Conservation (phyloP, 2,888 invertebrate species). For the Cheilosia grossa region DNA sequence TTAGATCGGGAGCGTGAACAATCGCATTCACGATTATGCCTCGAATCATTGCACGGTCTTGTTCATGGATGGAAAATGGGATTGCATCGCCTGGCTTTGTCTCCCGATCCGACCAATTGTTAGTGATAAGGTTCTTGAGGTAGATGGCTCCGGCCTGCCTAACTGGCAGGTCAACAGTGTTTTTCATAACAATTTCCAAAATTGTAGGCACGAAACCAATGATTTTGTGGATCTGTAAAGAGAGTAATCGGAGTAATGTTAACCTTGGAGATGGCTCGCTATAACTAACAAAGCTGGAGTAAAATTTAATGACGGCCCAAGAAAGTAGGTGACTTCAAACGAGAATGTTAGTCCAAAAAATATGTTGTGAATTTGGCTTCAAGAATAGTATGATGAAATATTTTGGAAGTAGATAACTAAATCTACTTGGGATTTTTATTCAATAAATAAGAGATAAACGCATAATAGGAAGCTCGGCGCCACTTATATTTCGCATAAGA, state of each 20-base stretch:
- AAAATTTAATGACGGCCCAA: too few relatives aligned
- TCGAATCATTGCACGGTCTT: constrained; percentile 96
- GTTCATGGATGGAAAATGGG: constrained; percentile 96
- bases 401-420: too few relatives aligned
- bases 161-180: constrained; percentile 94
- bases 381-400: neutral
- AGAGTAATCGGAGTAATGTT: neutral
- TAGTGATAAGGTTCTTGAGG: constrained; percentile 95
- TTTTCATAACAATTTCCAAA: constrained; percentile 96
- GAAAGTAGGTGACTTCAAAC: too few relatives aligned
- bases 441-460: too few relatives aligned
- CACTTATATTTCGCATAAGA: too few relatives aligned
- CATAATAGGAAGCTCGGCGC: too few relatives aligned
- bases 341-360: too few relatives aligned
- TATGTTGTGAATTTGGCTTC: too few relatives aligned
- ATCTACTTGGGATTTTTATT: too few relatives aligned
- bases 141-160: constrained; percentile 98
- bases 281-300: too few relatives aligned
- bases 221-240: constrained; percentile 93
- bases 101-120: constrained; percentile 95
- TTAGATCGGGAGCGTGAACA: constrained; percentile 95
- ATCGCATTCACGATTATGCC: constrained; percentile 98
- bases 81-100: constrained; percentile 88
- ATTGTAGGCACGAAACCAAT: constrained; percentile 98
- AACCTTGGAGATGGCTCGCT: too few relatives aligned